Evolutionary conservation across 1,140 invertebrate genomes (phyloP).

Genomic region (Scaptomyza pallida): DNA sequence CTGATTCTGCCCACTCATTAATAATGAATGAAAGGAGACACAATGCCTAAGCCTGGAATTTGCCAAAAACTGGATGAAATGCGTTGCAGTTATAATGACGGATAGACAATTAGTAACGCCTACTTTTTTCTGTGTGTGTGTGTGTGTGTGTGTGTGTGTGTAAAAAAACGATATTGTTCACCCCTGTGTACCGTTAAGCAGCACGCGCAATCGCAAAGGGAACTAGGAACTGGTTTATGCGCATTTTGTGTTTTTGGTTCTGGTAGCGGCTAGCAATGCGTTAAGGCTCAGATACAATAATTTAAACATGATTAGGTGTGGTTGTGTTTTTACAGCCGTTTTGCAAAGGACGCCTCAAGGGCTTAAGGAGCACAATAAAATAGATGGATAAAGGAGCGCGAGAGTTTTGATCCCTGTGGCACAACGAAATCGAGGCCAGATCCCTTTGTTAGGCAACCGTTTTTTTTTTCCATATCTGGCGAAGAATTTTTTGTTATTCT

Average conservation of each 20-base stretch:
- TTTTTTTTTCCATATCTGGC: constrained; percentile 16
- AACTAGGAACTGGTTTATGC: constrained; percentile 71
- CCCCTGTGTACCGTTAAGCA: constrained; percentile 28
- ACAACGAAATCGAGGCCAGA: constrained; percentile 40
- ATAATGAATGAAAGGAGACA: constrained; percentile 49
- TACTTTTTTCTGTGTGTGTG: constrained; percentile 50
- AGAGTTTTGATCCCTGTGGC: constrained; percentile 39
- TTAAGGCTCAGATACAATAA: constrained; percentile 74
- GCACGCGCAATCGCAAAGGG: constrained; percentile 58
- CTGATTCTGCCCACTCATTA: constrained; percentile 63
- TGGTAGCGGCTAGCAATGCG: constrained; percentile 41
- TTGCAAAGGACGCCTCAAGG: constrained; percentile 56
- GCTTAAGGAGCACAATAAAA: constrained; percentile 64
- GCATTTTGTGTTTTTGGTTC: constrained; percentile 56
- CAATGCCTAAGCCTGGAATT: constrained; percentile 12
- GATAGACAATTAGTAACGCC: constrained; percentile 77
- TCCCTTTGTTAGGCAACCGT: constrained; percentile 11
- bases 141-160: not conserved
- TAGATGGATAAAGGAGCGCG: constrained; percentile 12
- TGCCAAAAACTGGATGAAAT: constrained; percentile 41
- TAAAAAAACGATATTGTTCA: constrained; percentile 3
- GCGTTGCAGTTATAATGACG: constrained; percentile 69
- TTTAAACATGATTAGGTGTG: constrained; percentile 84
- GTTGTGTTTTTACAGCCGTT: constrained; percentile 82
- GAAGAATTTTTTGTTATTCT: constrained; percentile 64